Evolutionary conservation across 2,888 invertebrate species (phyloP), one percentile per base, ranked within the genome.

Genomic region (Calameuta pallipes): DNA sequence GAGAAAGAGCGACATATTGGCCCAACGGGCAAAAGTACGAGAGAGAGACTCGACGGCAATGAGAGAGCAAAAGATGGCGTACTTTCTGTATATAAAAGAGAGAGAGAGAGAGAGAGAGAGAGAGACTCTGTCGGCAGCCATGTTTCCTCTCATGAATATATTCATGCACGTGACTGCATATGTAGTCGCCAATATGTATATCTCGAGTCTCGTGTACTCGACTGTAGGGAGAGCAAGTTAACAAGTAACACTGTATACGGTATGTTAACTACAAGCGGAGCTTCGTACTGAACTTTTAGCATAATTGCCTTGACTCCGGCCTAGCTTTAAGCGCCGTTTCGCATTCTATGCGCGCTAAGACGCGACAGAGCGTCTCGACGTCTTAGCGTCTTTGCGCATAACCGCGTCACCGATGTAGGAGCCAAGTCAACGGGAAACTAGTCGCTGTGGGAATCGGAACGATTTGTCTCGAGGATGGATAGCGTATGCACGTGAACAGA

Each of bases 111-210:
- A 35, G 35, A 35, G 35, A 35, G 36, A 36, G 36, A 36, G 33
- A 33, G 33, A 36, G 36, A 36, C 36, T 36, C 37, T 41, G 15
- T 41, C 41, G 81, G 80, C 84, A 80, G 83, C 83, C 84, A 83
- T 85, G 84, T 84, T 86, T 77, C 76, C 80, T 79, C 84, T 86
- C 84, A 86, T 86, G 84, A 86, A 86, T 86, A 86, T 86, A 86
- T 86, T 84, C 85, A 86, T 86, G 83, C 76, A 79, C 71, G 79
- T 75, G 73, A 75, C 34, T 81, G 81, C 79, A 75, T 76, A 76
- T 79, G 78, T 69, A 77, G 79, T 69, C 74, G 76, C 56, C 70
- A 76, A n/a, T 36, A 73, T 74, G 76, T 41, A 30, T 71, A 33
- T 69, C 4, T 3, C 41, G 15, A 15, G 41, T 15, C 41, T 41